Evolutionary conservation across 2,888 invertebrate species (phyloP).

Genomic region (Oxystoma pomonae): DNA sequence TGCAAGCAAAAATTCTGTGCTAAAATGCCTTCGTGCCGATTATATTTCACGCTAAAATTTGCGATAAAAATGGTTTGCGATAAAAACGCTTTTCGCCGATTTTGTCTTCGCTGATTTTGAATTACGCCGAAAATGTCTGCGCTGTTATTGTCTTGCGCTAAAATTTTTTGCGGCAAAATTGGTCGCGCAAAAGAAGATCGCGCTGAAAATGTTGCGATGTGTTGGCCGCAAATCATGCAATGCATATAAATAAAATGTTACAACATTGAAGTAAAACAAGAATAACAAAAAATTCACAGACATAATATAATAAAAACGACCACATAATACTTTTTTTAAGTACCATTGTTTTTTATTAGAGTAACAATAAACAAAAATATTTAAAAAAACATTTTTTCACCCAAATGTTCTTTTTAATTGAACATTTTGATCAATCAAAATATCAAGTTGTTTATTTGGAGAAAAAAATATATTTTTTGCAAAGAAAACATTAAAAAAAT

Average conservation of each 20-base stretch:
- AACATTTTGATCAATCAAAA: background rate
- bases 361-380: background rate
- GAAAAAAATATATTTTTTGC: background rate
- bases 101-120: no score
- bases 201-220: no score
- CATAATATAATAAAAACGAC: conserved; percentile 1
- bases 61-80: no score
- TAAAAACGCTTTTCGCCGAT: no score
- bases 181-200: no score
- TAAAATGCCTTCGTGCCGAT: no score
- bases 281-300: conserved; percentile 13
- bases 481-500: background rate
- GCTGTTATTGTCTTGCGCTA: no score
- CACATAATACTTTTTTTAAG: background rate
- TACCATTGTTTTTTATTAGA: background rate
- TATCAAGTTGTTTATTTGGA: background rate
- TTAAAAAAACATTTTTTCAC: background rate
- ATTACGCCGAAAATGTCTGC: no score
- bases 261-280: conserved; percentile 4
- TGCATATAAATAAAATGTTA: conserved; percentile 13
- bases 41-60: no score
- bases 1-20: no score
- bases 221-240: no score
- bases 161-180: no score
- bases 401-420: background rate